Conservation (phyloP, 1,140 invertebrate species). For the Magallana ariakensis region DNA sequence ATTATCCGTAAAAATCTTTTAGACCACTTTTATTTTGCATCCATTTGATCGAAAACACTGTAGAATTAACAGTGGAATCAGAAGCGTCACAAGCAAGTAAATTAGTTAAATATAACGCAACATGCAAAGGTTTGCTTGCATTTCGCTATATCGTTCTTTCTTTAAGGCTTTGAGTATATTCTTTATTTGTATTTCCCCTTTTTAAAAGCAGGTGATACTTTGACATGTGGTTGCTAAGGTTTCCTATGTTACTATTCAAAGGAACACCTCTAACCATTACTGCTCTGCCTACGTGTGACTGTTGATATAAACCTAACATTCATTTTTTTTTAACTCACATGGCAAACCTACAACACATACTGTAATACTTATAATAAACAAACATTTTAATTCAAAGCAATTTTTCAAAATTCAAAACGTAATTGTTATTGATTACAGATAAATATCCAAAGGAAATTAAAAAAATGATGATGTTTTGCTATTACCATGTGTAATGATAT, state of each 20-base stretch:
- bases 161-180: no score
- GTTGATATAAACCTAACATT: background rate
- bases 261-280: background rate
- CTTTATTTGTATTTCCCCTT: background rate
- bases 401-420: background rate
- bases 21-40: constrained; percentile 17
- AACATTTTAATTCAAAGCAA: background rate
- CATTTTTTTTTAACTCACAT: background rate
- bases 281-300: background rate
- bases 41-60: constrained; percentile 53
- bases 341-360: no score
- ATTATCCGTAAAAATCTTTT: constrained; percentile 40
- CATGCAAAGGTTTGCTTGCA: constrained; percentile 13
- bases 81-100: constrained; percentile 31
- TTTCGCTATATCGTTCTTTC: background rate
- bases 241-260: background rate
- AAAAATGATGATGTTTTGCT: background rate
- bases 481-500: no score
- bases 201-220: background rate
- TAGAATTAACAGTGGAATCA: constrained; percentile 18
- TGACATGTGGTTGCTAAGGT: background rate
- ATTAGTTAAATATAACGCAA: constrained; percentile 48
- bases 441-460: background rate
- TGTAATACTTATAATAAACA: no score
- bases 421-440: background rate